A percentile compares a stretch with the other conserved stretches of the same genome.
Evolutionary conservation across 2,888 invertebrate genomes (phyloP).

Genomic region (Amaurobius ferox): DNA sequence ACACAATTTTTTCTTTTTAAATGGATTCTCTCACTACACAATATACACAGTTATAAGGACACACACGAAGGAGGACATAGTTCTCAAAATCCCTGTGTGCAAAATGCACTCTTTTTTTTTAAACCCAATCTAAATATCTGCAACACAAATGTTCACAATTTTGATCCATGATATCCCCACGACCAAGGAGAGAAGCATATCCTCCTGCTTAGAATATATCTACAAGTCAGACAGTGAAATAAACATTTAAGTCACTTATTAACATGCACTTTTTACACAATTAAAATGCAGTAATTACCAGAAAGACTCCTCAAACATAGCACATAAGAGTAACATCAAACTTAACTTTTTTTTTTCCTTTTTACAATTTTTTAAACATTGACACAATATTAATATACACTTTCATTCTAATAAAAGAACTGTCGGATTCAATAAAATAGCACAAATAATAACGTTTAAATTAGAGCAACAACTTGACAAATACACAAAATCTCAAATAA

Average conservation of each 20-base stretch:
- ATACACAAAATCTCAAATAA: conserved; percentile 68
- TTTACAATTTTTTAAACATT: conserved; percentile 30
- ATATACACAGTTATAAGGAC: conserved; percentile 38
- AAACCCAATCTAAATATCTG: too few species aligned
- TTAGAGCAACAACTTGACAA: conserved; percentile 61
- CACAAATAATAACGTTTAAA: conserved; percentile 53
- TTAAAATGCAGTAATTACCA: conserved; percentile 33
- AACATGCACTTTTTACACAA: conserved; percentile 37
- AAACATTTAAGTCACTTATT: conserved; percentile 31
- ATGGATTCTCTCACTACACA: conserved; percentile 62
- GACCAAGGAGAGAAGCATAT: conserved; percentile 7
- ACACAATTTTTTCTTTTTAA: conserved; percentile 67
- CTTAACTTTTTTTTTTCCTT: conserved; percentile 46
- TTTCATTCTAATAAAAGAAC: conserved; percentile 34
- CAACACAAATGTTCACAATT: neutral
- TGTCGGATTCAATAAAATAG: conserved; percentile 55
- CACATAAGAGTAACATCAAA: conserved; percentile 44
- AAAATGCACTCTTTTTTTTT: neutral
- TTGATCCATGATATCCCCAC: neutral
- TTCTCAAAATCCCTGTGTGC: neutral
- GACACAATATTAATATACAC: conserved; percentile 31
- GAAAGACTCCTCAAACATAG: conserved; percentile 30
- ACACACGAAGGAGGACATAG: conserved; percentile 10
- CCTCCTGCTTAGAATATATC: conserved; percentile 10
- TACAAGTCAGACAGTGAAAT: neutral